These are phyloP conservation scores for Brachyalestes nurse DNA, from an alignment of 2,797 vertebrate genomes.

Conservation along the genomic window DNA sequence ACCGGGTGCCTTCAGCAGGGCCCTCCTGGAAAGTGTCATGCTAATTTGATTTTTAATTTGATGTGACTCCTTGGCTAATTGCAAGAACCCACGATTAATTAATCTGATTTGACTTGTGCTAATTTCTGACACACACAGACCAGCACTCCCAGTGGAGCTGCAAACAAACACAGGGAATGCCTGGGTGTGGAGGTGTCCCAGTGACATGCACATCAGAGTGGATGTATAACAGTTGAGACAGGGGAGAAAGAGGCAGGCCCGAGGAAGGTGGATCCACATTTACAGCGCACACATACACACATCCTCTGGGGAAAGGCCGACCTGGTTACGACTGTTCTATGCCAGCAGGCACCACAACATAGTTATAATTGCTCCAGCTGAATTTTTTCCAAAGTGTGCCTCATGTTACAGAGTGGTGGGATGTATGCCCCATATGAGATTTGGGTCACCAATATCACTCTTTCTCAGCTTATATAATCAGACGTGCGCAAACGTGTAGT, in stretches of 20 bases:
- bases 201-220: constrained; percentile 20
- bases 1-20: constrained; percentile 6
- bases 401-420: not conserved
- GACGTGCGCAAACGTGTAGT: not conserved
- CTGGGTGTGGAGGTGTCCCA: constrained; percentile 60
- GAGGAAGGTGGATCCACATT: constrained; percentile 24
- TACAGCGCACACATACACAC: not conserved
- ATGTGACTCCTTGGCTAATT: constrained; percentile 77
- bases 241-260: constrained; percentile 63
- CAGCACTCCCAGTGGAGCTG: constrained; percentile 39
- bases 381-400: constrained; percentile 17
- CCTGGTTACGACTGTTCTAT: not conserved
- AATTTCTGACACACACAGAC: constrained; percentile 71
- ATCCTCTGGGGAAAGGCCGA: not conserved
- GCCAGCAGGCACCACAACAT: constrained; percentile 31
- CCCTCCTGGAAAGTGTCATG: constrained; percentile 70
- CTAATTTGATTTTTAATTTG: constrained; percentile 87
- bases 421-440: constrained; percentile 8
- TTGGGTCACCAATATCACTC: constrained; percentile 31
- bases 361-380: constrained; percentile 25
- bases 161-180: constrained; percentile 51
- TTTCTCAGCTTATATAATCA: constrained; percentile 11
- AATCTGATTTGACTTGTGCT: constrained; percentile 84
- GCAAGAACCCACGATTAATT: constrained; percentile 75
- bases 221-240: constrained; percentile 69